phyloP scores from a whole-genome alignment of 2,113 vertebrate species.

The Dromiciops gliroides region DNA sequence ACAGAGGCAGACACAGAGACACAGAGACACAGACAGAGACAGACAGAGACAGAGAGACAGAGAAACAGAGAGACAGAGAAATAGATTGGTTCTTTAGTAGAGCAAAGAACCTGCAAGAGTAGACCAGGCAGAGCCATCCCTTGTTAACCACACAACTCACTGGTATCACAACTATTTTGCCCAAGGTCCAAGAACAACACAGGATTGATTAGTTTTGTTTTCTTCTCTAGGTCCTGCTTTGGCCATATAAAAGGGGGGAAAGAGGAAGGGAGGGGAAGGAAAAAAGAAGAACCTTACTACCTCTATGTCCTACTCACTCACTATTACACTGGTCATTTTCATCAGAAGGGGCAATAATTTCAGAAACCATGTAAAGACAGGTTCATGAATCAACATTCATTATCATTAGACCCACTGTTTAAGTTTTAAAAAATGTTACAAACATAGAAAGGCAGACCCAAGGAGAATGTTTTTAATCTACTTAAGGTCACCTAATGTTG shows the following conservation, averaged over 20 bases:
- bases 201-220: slow-evolving; percentile 56
- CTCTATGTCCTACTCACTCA: slow-evolving; percentile 20
- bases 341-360: slow-evolving; percentile 9
- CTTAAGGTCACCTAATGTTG: neutral
- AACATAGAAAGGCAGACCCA: neutral
- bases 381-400: neutral
- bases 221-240: slow-evolving; percentile 16
- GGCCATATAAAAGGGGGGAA: neutral
- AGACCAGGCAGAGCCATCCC: neutral
- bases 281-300: slow-evolving; percentile 21
- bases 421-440: neutral
- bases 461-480: neutral
- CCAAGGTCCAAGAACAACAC: slow-evolving; percentile 30
- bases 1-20: no score
- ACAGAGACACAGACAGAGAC: neutral
- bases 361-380: neutral
- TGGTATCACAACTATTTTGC: slow-evolving; percentile 8
- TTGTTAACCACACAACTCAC: neutral
- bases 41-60: neutral
- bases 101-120: neutral
- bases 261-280: no score
- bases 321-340: slow-evolving; percentile 14
- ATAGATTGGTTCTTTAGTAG: neutral
- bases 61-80: no score
- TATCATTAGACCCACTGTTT: neutral